Conservation (phyloP, 2,113 vertebrate species). For the Pithys albifrons region DNA sequence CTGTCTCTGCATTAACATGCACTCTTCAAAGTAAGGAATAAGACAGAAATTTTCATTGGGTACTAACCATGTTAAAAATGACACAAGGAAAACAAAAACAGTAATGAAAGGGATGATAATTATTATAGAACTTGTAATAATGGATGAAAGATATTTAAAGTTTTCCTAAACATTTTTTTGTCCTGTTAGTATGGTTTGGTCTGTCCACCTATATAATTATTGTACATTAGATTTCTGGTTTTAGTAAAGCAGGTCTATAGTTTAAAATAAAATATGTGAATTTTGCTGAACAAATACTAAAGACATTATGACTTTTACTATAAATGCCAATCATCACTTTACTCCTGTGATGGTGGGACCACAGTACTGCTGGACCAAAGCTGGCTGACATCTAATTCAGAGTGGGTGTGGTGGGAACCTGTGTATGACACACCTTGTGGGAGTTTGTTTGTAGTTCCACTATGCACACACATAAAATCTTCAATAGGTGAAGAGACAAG, state of each 20-base stretch:
- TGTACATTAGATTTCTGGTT: not conserved
- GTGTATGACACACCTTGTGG: not conserved
- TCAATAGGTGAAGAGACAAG: not conserved
- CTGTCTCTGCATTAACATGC: not conserved
- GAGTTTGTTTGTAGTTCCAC: not conserved
- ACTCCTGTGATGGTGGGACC: fast-evolving
- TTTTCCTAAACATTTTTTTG: not conserved
- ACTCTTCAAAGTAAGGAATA: not conserved
- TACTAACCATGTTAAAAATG: not conserved
- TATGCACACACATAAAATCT: not conserved
- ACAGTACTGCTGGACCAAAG: not conserved
- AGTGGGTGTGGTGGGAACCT: fast-evolving
- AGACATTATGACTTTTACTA: not conserved
- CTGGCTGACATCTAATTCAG: not conserved
- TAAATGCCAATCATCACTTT: not conserved
- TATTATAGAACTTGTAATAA: not conserved
- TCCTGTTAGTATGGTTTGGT: not conserved
- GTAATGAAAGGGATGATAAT: not conserved
- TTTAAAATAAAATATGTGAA: not conserved
- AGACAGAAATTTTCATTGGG: not conserved
- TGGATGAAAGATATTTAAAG: not conserved
- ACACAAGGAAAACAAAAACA: not conserved
- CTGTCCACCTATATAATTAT: not conserved
- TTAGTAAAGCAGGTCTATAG: not conserved
- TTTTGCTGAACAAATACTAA: not conserved